Evolutionary conservation across 2,113 vertebrate genomes (phyloP).

Genomic region (Excalfactoria chinensis): DNA sequence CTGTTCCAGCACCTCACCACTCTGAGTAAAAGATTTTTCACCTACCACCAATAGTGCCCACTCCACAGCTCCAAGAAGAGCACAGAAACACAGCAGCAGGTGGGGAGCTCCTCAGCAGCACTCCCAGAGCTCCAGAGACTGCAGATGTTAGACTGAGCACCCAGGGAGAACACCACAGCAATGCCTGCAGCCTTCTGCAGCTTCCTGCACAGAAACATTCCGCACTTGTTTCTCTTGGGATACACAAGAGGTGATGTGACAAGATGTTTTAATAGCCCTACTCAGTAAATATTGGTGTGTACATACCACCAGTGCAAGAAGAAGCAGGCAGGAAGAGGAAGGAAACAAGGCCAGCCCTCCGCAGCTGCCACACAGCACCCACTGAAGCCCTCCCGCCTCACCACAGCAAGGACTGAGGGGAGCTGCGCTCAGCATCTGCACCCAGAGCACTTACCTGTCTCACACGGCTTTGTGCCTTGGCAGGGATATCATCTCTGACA

Average conservation of each 20-base stretch:
- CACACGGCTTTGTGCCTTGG: background rate
- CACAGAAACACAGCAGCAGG: background rate
- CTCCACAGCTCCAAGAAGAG: too few relatives aligned
- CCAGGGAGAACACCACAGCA: fast-evolving
- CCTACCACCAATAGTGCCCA: too few relatives aligned
- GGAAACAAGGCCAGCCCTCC: background rate
- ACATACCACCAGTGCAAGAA: background rate
- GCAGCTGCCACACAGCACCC: background rate
- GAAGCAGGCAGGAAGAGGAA: background rate
- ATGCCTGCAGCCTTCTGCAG: background rate
- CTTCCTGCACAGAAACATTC: background rate
- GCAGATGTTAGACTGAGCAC: too few relatives aligned
- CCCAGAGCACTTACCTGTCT: background rate
- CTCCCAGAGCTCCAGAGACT: background rate
- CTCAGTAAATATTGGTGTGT: background rate
- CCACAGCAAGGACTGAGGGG: background rate
- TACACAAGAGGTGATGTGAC: fast-evolving
- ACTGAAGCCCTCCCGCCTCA: background rate
- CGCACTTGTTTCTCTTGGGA: background rate
- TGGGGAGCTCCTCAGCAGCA: background rate
- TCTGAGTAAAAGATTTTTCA: too few relatives aligned
- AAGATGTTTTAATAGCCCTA: background rate
- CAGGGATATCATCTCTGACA: background rate
- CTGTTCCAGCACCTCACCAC: too few relatives aligned
- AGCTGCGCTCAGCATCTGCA: background rate